phyloP scores from a whole-genome alignment of 2,888 invertebrate genomes.

The Cyaniris semiargus region DNA sequence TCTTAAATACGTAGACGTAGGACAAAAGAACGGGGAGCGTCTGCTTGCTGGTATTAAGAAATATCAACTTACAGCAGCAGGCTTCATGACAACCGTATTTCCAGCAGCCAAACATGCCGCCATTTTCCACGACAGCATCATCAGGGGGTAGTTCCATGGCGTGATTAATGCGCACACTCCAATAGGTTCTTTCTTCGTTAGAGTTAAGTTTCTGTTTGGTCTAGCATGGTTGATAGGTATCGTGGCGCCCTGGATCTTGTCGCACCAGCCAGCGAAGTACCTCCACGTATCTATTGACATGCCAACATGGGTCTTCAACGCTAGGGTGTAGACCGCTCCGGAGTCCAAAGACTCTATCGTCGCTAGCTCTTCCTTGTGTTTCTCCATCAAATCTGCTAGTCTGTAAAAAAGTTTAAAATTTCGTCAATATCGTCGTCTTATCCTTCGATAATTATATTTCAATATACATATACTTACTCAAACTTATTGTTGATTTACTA shows the following conservation, averaged over 20 bases:
- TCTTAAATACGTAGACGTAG: background rate
- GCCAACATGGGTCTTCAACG: slow-evolving; percentile 97
- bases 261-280: slow-evolving; percentile 98
- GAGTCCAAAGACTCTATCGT: slow-evolving; percentile 96
- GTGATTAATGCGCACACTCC: slow-evolving; percentile 96
- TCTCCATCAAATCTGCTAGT: slow-evolving; percentile 96
- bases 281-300: slow-evolving; percentile 99
- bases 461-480: background rate
- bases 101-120: slow-evolving; percentile 98
- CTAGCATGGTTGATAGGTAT: slow-evolving; percentile 96
- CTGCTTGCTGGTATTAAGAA: background rate
- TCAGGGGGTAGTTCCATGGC: slow-evolving; percentile 98
- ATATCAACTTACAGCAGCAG: slow-evolving; percentile 85
- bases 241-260: slow-evolving; percentile 95
- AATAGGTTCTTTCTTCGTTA: slow-evolving; percentile 94
- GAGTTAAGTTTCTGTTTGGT: slow-evolving; percentile 92
- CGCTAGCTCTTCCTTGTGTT: slow-evolving; percentile 96
- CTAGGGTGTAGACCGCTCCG: slow-evolving; percentile 97
- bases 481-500: background rate
- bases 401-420: slow-evolving; percentile 60
- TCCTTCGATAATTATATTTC: background rate
- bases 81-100: slow-evolving; percentile 97
- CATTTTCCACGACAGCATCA: slow-evolving; percentile 99
- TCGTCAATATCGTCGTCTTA: background rate
- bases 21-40: background rate